Evolutionary conservation across 2,888 invertebrate genomes (phyloP), one percentile per base, ranked within the genome.

Genomic region (Diplolepis rosae): DNA sequence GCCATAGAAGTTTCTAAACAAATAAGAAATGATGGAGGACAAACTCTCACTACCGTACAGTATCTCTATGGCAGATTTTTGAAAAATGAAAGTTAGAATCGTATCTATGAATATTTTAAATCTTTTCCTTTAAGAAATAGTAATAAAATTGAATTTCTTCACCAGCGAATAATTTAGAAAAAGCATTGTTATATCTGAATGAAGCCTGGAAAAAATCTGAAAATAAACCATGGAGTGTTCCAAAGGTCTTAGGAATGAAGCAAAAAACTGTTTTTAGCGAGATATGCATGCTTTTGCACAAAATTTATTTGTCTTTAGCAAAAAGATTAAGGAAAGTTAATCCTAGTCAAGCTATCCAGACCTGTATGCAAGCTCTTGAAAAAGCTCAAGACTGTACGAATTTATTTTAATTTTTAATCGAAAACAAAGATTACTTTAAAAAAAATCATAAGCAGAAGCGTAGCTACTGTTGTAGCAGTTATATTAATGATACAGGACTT

Each of bases 21-120:
- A 73, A 65, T 48, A 68, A 24, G 6, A 2, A 42, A 70, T 4
- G 78, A 81, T 22, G 39, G 78, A 7, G 67, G 45, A 7, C 70
- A 74, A n/a, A 78, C 69, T 6, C 45, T 83, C 7, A 79, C 80
- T 0, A 39, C 77, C 0, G 66, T 79, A n/a, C 78, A 77, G 18
- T 87, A 82, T 30, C 71, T 83, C 5, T 85, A 85, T 65, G 87
- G 84, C 5, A 77, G 80, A 75, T 87, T 86, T 66, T 76, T 86
- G 3, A 80, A 82, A 48, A 66, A 77, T 1, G 66, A 82, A 77
- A 71, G 85, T 86, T n/a, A n/a, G n/a, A n/a, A n/a, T 69, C 45
- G 45, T 39, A 51, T 2, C 28, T 56, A 56, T 2, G 15, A 56
- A 15, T 15, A 48, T 35, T n/a, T n/a, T n/a, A n/a, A n/a, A n/a